Evolutionary conservation across 2,797 vertebrate species (phyloP).

Genomic region (Leptoclinus maculatus): DNA sequence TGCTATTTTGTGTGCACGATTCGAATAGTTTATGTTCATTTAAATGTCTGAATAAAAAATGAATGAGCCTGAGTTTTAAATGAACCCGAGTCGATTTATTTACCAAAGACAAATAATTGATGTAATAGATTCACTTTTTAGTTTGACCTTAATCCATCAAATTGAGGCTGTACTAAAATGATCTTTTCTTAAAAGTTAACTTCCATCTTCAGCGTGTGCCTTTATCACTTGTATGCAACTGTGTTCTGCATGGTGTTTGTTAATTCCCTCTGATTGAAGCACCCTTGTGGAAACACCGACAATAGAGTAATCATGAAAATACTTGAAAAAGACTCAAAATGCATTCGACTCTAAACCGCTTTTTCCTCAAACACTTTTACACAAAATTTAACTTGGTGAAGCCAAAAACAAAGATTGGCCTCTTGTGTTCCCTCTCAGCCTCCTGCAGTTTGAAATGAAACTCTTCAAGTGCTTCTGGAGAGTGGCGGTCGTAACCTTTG

Average conservation of each 20-base stretch:
- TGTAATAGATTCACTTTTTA: neutral
- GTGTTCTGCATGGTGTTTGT: neutral
- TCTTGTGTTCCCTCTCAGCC: slow-evolving; percentile 6
- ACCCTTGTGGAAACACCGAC: neutral
- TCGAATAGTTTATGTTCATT: neutral
- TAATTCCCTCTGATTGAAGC: neutral
- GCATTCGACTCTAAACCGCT: neutral
- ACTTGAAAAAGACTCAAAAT: neutral
- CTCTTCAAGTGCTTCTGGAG: slow-evolving; percentile 16
- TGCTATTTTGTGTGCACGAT: slow-evolving; percentile 12
- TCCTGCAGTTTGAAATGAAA: slow-evolving; percentile 23
- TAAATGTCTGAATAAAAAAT: slow-evolving; percentile 5
- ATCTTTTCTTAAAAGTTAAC: neutral
- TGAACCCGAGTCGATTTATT: neutral
- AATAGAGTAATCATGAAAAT: slow-evolving; percentile 4
- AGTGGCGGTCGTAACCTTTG: slow-evolving; percentile 7
- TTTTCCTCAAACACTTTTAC: neutral
- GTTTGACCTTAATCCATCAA: neutral
- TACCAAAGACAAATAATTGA: neutral
- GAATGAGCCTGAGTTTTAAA: neutral
- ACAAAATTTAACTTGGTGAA: neutral
- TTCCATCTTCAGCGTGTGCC: neutral
- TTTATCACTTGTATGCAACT: neutral
- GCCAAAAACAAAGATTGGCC: slow-evolving; percentile 2
- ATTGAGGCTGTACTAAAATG: neutral